Conservation (phyloP, 2,888 invertebrate species). For the Margaritifera margaritifera region DNA sequence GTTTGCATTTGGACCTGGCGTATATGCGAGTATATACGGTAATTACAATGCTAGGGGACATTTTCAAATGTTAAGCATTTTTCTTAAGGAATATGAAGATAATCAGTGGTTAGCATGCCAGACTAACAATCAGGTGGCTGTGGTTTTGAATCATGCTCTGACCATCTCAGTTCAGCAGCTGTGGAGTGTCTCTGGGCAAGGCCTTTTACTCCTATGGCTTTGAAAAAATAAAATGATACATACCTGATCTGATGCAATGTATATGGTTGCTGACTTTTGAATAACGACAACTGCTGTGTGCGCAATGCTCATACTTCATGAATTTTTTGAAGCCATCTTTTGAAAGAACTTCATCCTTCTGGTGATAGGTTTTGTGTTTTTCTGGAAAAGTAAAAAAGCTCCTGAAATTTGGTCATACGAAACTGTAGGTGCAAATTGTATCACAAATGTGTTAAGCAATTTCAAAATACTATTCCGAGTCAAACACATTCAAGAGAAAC, state of each 20-base stretch:
- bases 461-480: background rate
- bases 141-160: too few relatives aligned
- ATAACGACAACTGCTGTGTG: conserved; percentile 92
- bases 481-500: too few relatives aligned
- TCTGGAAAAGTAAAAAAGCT: conserved; percentile 78
- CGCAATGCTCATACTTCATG: conserved; percentile 96
- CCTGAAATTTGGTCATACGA: background rate
- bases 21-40: too few relatives aligned
- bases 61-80: too few relatives aligned
- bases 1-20: too few relatives aligned
- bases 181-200: too few relatives aligned
- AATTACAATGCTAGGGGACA: too few relatives aligned
- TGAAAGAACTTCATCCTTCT: conserved; percentile 95
- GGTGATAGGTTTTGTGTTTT: conserved; percentile 98
- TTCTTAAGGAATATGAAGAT: too few relatives aligned
- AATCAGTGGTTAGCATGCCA: too few relatives aligned
- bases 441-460: background rate
- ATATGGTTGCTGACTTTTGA: conserved; percentile 97
- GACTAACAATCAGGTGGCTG: too few relatives aligned
- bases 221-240: conserved; percentile 11
- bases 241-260: conserved; percentile 88
- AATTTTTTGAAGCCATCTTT: conserved; percentile 99
- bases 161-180: too few relatives aligned
- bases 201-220: too few relatives aligned
- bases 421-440: background rate